A percentile compares a stretch with the other conserved stretches of the same genome.
phyloP scores from a whole-genome alignment of 2,888 invertebrate genomes.

The Drosophila prolongata region DNA sequence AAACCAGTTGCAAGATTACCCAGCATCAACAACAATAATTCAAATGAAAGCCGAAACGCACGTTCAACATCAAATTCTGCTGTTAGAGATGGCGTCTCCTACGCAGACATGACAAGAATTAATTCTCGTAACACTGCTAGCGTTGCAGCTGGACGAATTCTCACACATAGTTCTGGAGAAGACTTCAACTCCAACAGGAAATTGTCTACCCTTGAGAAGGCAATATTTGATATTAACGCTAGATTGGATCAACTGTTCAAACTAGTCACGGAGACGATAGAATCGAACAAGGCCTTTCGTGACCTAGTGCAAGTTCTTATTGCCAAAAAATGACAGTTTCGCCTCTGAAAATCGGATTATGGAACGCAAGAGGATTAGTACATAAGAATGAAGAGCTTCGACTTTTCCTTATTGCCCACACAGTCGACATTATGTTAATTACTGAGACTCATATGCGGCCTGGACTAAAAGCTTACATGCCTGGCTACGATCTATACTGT shows the following conservation, averaged over 20 bases:
- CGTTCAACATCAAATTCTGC: background rate
- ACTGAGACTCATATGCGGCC: background rate
- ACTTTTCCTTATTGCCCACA: background rate
- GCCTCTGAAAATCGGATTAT: constrained; percentile 8
- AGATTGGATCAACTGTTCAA: background rate
- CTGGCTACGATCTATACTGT: background rate
- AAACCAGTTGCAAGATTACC: background rate
- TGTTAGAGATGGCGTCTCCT: too few species aligned
- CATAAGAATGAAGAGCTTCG: background rate
- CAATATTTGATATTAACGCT: too few species aligned
- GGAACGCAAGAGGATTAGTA: background rate
- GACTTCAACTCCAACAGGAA: too few species aligned
- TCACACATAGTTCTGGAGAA: too few species aligned
- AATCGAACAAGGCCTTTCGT: background rate
- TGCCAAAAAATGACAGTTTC: background rate
- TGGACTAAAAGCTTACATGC: background rate
- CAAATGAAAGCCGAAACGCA: background rate
- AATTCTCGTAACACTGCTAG: too few species aligned
- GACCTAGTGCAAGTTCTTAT: constrained; percentile 7
- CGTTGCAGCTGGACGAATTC: too few species aligned
- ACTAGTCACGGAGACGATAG: constrained; percentile 4
- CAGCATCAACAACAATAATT: background rate
- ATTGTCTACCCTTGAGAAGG: too few species aligned
- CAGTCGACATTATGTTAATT: background rate
- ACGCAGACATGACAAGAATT: too few species aligned